Percentiles rank a stretch among this genome's conserved stretches.
Conservation (phyloP, 2,797 vertebrate genomes). For the Cyprinella venusta region DNA sequence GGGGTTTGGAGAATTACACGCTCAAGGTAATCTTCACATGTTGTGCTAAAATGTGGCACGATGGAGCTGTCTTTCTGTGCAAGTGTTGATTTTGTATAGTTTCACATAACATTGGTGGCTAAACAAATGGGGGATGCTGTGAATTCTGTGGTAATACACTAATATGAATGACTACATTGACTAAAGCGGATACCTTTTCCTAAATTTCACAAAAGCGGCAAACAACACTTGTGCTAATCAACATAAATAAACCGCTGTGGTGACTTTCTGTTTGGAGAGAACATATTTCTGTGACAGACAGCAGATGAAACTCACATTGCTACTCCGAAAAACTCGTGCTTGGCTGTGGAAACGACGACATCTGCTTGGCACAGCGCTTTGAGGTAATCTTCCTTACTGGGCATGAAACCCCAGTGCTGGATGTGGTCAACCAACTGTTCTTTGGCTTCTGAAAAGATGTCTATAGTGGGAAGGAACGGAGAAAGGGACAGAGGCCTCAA, state of each 20-base stretch:
- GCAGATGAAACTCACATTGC: conserved; percentile 88
- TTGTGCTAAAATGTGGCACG: neutral
- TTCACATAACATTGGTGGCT: neutral
- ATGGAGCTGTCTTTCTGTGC: neutral
- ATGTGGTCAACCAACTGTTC: conserved; percentile 79
- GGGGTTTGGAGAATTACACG: neutral
- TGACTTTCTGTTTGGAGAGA: conserved; percentile 38
- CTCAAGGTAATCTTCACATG: neutral
- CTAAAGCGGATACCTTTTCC: neutral
- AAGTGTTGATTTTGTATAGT: neutral
- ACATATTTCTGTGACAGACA: conserved; percentile 52
- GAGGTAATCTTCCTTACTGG: conserved; percentile 89
- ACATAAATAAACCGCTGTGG: conserved; percentile 10
- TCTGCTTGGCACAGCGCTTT: conserved; percentile 86
- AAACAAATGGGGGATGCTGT: neutral
- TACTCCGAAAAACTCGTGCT: conserved; percentile 97
- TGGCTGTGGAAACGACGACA: conserved; percentile 94
- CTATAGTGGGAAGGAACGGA: conserved; percentile 74
- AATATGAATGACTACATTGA: neutral
- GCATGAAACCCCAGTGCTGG: conserved; percentile 91
- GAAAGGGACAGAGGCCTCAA: conserved; percentile 46
- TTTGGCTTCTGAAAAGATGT: conserved; percentile 85
- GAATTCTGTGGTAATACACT: neutral
- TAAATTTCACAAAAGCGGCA: conserved; percentile 14
- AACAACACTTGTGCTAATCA: neutral